phyloP scores from a whole-genome alignment of 2,797 vertebrate species.

The Nasua narica region DNA sequence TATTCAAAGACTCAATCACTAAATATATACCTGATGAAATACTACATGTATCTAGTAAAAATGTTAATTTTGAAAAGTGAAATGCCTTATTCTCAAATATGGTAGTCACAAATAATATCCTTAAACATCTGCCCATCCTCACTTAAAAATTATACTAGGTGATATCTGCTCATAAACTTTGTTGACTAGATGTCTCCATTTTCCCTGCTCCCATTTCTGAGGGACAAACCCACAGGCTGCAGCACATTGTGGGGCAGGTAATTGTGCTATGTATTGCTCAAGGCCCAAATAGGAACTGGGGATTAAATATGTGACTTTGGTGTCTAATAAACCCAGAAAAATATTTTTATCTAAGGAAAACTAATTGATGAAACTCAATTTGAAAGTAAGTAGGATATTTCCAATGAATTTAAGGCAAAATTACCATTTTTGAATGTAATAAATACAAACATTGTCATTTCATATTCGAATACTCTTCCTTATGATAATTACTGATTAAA shows the following conservation, averaged over 20 bases:
- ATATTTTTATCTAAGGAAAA: not conserved
- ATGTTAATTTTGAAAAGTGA: not conserved
- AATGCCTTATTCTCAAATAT: not conserved
- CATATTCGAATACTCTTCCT: conserved; percentile 46
- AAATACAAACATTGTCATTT: conserved; percentile 57
- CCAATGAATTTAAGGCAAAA: not conserved
- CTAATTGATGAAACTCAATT: not conserved
- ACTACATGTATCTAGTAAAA: not conserved
- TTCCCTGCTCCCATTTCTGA: not conserved
- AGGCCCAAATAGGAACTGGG: not conserved
- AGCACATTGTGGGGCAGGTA: not conserved
- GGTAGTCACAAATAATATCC: not conserved
- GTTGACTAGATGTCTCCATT: not conserved
- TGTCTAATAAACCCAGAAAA: not conserved
- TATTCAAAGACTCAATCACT: not conserved
- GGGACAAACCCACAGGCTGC: accelerated
- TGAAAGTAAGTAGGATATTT: not conserved
- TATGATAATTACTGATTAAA: conserved; percentile 5
- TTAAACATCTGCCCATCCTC: not conserved
- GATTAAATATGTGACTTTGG: not conserved
- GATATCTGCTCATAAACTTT: not conserved
- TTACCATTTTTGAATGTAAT: conserved; percentile 65
- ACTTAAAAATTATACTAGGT: not conserved
- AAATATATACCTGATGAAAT: not conserved
- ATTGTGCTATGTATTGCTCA: not conserved